These are phyloP conservation scores for Pollimyrus isidori DNA, from an alignment of 2,113 vertebrate genomes.

Conservation along the genomic window DNA sequence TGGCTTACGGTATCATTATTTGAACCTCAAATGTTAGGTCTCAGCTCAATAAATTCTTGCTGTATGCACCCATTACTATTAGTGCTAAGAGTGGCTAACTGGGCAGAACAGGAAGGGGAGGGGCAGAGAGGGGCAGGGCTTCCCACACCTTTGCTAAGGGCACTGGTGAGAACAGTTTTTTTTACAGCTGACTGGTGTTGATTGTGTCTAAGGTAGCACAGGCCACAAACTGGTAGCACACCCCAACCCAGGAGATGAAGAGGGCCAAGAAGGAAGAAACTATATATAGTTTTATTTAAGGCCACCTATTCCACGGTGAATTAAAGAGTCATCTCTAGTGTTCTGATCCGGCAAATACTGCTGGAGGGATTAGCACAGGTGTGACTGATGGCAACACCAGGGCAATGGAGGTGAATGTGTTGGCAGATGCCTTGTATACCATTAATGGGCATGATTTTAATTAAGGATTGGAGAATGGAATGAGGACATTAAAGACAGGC, in stretches of 20 bases:
- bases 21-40: background rate
- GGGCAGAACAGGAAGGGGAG: background rate
- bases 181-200: slow-evolving; percentile 25
- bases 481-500: background rate
- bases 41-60: background rate
- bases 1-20: background rate
- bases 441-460: slow-evolving; percentile 57
- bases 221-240: slow-evolving; percentile 17
- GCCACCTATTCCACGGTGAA: slow-evolving; percentile 58
- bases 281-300: slow-evolving; percentile 49
- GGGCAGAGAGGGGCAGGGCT: slow-evolving; percentile 16
- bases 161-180: slow-evolving; percentile 37
- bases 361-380: slow-evolving; percentile 60
- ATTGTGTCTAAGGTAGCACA: background rate
- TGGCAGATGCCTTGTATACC: slow-evolving; percentile 45
- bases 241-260: slow-evolving; percentile 17
- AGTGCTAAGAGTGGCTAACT: background rate
- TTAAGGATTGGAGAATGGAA: background rate
- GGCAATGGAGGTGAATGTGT: slow-evolving; percentile 52
- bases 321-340: slow-evolving; percentile 61
- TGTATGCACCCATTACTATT: background rate
- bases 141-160: slow-evolving; percentile 32
- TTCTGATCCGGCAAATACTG: slow-evolving; percentile 61
- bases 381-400: slow-evolving; percentile 45
- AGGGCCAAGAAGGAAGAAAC: slow-evolving; percentile 33